These are phyloP conservation scores for Lasioglossum calceatum DNA, from an alignment of 2,888 invertebrate genomes.

Conservation along the genomic window DNA sequence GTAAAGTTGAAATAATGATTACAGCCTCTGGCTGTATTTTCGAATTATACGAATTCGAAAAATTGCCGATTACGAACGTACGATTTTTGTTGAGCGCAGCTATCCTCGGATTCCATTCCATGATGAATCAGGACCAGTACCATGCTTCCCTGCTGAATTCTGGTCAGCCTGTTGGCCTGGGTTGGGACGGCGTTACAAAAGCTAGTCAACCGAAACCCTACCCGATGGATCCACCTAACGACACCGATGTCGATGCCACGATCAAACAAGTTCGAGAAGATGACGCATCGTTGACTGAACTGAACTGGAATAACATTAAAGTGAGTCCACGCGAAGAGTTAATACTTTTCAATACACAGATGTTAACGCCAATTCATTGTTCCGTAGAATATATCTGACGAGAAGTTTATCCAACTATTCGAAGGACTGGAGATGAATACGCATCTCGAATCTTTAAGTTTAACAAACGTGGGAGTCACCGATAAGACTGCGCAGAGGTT, in stretches of 20 bases:
- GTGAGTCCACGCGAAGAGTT: constrained; percentile 85
- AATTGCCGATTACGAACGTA: not conserved
- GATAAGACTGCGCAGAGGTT: constrained; percentile 94
- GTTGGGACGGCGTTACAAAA: constrained; percentile 98
- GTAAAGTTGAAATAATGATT: constrained; percentile 83
- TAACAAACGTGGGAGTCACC: constrained; percentile 97
- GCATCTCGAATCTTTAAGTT: constrained; percentile 94
- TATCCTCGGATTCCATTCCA: constrained; percentile 99
- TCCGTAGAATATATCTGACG: constrained; percentile 96
- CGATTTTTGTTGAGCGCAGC: constrained; percentile 86
- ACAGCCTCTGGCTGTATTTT: too few species aligned
- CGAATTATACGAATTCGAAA: too few species aligned
- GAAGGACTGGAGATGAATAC: constrained; percentile 95
- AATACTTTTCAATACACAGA: not conserved
- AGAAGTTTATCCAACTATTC: constrained; percentile 96
- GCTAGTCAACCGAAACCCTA: constrained; percentile 95
- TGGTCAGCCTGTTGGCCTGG: constrained; percentile 94
- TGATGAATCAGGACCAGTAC: constrained; percentile 99
- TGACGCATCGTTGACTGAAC: constrained; percentile 93
- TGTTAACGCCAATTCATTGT: not conserved
- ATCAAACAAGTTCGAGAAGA: constrained; percentile 96
- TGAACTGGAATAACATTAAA: constrained; percentile 99
- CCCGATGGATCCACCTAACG: constrained; percentile 98
- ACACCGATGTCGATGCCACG: constrained; percentile 97
- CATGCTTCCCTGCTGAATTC: constrained; percentile 98